Conservation (phyloP, 2,888 invertebrate species). For the Macrosoma leucophasiata region DNA sequence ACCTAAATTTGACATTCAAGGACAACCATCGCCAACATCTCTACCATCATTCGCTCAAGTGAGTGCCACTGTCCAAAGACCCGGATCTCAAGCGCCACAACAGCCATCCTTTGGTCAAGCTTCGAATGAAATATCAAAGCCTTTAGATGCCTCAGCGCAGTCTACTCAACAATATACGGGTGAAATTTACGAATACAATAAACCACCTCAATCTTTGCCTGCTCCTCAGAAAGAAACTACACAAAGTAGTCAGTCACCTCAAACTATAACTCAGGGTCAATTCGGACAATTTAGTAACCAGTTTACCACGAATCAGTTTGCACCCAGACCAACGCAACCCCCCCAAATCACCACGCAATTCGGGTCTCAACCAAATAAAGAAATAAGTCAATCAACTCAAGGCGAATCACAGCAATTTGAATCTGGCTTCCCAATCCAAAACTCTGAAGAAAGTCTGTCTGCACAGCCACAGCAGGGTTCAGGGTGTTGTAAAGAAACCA, state of each 20-base stretch:
- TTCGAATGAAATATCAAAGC: constrained; percentile 9
- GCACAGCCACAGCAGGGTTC: too few relatives aligned
- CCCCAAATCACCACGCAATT: too few relatives aligned
- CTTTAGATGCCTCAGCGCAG: constrained; percentile 18
- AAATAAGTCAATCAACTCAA: constrained; percentile 3
- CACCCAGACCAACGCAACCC: too few relatives aligned
- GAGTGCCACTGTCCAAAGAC: constrained; percentile 10
- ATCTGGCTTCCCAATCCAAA: constrained; percentile 15
- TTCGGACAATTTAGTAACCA: too few relatives aligned
- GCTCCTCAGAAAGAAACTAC: constrained; percentile 1
- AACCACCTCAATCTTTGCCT: constrained; percentile 16
- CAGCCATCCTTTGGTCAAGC: constrained; percentile 4
- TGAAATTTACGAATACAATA: constrained; percentile 34
- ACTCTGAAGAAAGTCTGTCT: too few relatives aligned
- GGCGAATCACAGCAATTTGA: constrained; percentile 3
- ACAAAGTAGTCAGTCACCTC: too few relatives aligned
- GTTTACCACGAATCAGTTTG: too few relatives aligned
- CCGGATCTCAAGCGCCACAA: constrained; percentile 10
- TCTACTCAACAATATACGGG: constrained; percentile 35
- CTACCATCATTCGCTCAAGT: constrained; percentile 16
- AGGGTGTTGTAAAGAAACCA: too few relatives aligned
- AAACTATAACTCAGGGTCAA: background rate
- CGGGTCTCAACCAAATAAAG: constrained; percentile 16
- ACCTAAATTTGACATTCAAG: constrained; percentile 1
- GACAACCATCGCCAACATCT: constrained; percentile 2